Percentiles rank a stretch among this genome's conserved stretches.
Evolutionary conservation across 2,797 vertebrate species (phyloP).

Genomic region (Cirrhinus molitorella): DNA sequence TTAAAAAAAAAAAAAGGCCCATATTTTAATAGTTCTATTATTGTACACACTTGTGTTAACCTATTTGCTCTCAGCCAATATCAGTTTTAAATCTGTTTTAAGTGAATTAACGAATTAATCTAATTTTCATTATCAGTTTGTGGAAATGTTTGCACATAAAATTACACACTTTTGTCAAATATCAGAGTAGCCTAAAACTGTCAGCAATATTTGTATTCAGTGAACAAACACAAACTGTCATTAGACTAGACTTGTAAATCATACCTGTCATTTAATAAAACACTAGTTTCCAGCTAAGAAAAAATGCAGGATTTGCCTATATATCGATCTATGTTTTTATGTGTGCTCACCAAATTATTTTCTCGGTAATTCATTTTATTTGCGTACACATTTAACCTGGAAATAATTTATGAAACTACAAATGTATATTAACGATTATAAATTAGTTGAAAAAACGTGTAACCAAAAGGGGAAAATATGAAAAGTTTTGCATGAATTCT

Average conservation of each 20-base stretch:
- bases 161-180: constrained; percentile 2
- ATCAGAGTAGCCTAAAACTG: not conserved
- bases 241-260: not conserved
- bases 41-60: not conserved
- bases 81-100: not conserved
- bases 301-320: too few relatives aligned
- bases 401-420: not conserved
- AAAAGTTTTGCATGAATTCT: not conserved
- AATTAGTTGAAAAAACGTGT: not conserved
- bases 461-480: not conserved
- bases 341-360: not conserved
- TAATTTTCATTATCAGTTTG: not conserved
- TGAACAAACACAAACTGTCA: constrained; percentile 6
- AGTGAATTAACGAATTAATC: not conserved
- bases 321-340: too few relatives aligned
- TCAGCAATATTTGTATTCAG: constrained; percentile 17
- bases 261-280: not conserved
- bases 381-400: not conserved
- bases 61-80: not conserved
- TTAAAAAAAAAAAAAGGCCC: not conserved
- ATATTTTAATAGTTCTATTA: not conserved
- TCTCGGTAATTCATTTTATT: not conserved
- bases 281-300: not conserved
- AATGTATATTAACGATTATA: not conserved
- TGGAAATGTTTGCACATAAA: not conserved